phyloP scores from a whole-genome alignment of 2,888 invertebrate genomes.

The Alitta virens region DNA sequence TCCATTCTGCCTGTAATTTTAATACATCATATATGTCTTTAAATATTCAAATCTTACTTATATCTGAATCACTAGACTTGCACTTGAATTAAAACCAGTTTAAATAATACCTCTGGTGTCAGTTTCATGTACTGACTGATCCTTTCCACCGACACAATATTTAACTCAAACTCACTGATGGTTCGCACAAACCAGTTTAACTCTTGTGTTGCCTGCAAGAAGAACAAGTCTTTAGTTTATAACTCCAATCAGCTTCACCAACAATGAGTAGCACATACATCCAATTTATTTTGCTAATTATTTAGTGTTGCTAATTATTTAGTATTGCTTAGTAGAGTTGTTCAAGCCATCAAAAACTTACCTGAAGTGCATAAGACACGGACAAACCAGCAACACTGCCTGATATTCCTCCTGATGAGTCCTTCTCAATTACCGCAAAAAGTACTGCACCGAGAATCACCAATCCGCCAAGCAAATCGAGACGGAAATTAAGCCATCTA shows the following conservation, averaged over 20 bases:
- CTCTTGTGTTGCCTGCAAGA: constrained; percentile 74
- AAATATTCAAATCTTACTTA: too few relatives aligned
- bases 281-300: too few relatives aligned
- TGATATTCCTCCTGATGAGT: constrained; percentile 31
- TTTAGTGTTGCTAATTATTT: too few relatives aligned
- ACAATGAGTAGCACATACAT: too few relatives aligned
- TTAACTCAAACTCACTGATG: constrained; percentile 94
- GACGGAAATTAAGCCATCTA: constrained; percentile 54
- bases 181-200: constrained; percentile 93
- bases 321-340: too few relatives aligned
- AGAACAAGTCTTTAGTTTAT: not conserved
- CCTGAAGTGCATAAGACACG: constrained; percentile 51
- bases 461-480: constrained; percentile 50
- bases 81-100: too few relatives aligned
- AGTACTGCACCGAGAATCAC: constrained; percentile 47
- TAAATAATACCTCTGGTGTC: constrained; percentile 58
- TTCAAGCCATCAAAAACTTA: not conserved
- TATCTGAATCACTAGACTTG: too few relatives aligned
- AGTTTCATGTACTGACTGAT: constrained; percentile 86
- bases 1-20: too few relatives aligned
- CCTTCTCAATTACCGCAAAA: constrained; percentile 47
- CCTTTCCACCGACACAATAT: constrained; percentile 93
- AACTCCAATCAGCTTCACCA: not conserved
- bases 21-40: too few relatives aligned
- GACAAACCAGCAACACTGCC: constrained; percentile 52